A percentile compares a stretch with the other conserved stretches of the same genome.
Evolutionary conservation across 2,888 invertebrate genomes (phyloP).

Genomic region (Melangyna quadrimaculata): DNA sequence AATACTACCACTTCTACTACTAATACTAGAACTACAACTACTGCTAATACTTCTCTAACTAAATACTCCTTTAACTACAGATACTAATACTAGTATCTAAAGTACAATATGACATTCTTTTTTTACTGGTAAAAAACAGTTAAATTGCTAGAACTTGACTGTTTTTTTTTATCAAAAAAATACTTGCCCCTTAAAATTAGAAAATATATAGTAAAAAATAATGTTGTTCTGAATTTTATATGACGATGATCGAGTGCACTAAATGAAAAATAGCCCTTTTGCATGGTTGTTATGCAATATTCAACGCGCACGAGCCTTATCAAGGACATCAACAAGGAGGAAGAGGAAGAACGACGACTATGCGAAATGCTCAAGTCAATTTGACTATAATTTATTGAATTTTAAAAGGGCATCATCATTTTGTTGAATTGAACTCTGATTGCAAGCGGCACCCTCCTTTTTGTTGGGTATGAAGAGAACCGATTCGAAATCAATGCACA

Average conservation of each 20-base stretch:
- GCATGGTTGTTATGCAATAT: constrained; percentile 47
- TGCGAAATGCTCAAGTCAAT: constrained; percentile 53
- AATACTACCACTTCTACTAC: too few species aligned
- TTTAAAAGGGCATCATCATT: constrained; percentile 67
- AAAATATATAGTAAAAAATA: neutral
- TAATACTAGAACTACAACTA: too few species aligned
- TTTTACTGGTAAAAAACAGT: too few species aligned
- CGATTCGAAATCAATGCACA: constrained; percentile 53
- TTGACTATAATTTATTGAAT: constrained; percentile 69
- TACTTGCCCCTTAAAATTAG: neutral
- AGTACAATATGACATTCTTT: too few species aligned
- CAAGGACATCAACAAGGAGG: constrained; percentile 11
- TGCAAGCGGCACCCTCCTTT: constrained; percentile 36
- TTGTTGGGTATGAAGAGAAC: neutral
- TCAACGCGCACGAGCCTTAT: neutral
- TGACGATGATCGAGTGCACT: constrained; percentile 68
- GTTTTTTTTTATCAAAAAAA: neutral
- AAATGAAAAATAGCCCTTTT: constrained; percentile 53
- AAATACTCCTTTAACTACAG: too few species aligned
- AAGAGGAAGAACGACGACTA: neutral
- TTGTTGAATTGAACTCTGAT: constrained; percentile 66
- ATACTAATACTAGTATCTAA: too few species aligned
- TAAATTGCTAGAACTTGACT: too few species aligned
- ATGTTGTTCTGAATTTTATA: constrained; percentile 53
- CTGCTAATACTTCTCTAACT: too few species aligned